phyloP scores from a whole-genome alignment of 2,113 vertebrate genomes.

The Oryzias javanicus region DNA sequence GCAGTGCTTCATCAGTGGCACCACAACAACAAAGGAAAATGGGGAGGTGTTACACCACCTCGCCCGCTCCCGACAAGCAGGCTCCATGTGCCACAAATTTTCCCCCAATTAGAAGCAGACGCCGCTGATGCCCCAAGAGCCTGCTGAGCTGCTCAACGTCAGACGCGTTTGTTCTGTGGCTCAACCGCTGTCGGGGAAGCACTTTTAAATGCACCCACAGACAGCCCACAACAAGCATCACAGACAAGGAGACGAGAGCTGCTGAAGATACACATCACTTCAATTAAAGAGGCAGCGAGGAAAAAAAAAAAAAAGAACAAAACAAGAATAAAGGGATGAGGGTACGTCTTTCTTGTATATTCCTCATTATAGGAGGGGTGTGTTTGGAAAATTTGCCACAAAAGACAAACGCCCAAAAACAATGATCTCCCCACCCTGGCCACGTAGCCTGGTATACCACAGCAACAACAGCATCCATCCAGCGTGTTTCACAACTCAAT shows the following conservation, averaged over 20 bases:
- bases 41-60: slow-evolving; percentile 51
- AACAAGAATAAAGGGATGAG: slow-evolving; percentile 58
- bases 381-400: slow-evolving; percentile 64
- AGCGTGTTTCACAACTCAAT: slow-evolving; percentile 58
- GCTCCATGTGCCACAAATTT: slow-evolving; percentile 75
- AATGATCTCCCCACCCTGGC: slow-evolving; percentile 54
- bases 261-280: slow-evolving; percentile 62
- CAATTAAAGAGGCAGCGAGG: slow-evolving; percentile 58
- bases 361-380: slow-evolving; percentile 55
- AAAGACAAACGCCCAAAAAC: slow-evolving; percentile 67
- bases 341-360: slow-evolving; percentile 43
- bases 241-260: slow-evolving; percentile 58
- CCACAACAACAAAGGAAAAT: slow-evolving; percentile 69
- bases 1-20: slow-evolving; percentile 57
- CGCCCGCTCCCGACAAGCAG: slow-evolving; percentile 59
- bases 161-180: slow-evolving; percentile 71
- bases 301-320: slow-evolving; percentile 34
- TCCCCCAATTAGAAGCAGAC: slow-evolving; percentile 79
- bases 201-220: slow-evolving; percentile 65
- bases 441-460: slow-evolving; percentile 46
- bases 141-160: slow-evolving; percentile 51
- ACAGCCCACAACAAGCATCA: slow-evolving; percentile 66
- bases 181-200: slow-evolving; percentile 68
- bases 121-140: slow-evolving; percentile 62
- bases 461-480: slow-evolving; percentile 62